These are phyloP conservation scores for Ictidomys tridecemlineatus DNA, from an alignment of 2,113 vertebrate species.

Conservation along the genomic window DNA sequence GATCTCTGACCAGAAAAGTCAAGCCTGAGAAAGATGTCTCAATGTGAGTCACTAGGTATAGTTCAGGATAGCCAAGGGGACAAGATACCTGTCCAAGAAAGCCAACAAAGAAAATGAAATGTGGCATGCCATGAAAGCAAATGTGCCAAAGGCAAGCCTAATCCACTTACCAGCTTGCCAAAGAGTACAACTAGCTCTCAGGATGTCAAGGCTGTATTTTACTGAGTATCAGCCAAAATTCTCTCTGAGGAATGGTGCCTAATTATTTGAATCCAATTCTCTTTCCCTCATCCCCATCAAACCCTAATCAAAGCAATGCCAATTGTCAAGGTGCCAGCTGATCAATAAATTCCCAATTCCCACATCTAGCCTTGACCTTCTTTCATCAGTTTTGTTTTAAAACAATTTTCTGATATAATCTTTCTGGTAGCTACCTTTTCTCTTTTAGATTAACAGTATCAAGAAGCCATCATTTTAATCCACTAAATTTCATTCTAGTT, in stretches of 20 bases:
- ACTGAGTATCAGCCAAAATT: not conserved
- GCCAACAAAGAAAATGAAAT: not conserved
- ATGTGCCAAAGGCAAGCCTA: not conserved
- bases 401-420: not conserved
- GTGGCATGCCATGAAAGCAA: not conserved
- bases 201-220: not conserved
- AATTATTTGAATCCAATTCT: not conserved
- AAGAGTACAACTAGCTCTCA: not conserved
- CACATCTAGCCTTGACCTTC: not conserved
- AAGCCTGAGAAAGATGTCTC: not conserved
- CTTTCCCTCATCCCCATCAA: not conserved
- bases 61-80: not conserved
- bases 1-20: not conserved
- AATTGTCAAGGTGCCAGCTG: not conserved
- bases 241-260: slow-evolving; percentile 32
- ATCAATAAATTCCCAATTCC: not conserved
- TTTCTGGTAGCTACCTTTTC: not conserved
- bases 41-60: not conserved
- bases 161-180: not conserved
- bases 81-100: not conserved
- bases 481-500: slow-evolving; percentile 28
- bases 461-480: not conserved
- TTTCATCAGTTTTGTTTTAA: not conserved
- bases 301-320: not conserved
- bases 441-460: not conserved